phyloP scores from a whole-genome alignment of 2,113 vertebrate genomes.

The Menura novaehollandiae region DNA sequence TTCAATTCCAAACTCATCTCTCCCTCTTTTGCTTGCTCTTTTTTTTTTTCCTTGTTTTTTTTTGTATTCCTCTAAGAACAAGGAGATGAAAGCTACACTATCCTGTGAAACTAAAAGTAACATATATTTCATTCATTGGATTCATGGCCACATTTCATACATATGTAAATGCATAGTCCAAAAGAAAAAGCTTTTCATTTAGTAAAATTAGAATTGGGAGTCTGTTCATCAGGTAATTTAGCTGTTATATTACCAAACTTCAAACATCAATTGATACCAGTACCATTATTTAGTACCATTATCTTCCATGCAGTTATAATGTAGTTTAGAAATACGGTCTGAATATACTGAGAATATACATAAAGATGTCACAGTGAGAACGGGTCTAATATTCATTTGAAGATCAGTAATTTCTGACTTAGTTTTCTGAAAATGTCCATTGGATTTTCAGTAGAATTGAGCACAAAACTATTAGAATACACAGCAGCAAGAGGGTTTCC shows the following conservation, averaged over 20 bases:
- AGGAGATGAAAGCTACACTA: background rate
- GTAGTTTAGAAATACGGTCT: background rate
- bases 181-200: background rate
- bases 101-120: background rate
- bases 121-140: background rate
- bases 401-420: background rate
- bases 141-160: background rate
- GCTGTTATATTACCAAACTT: background rate
- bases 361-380: background rate
- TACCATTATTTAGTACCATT: background rate
- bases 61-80: background rate
- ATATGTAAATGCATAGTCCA: background rate
- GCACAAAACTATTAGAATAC: background rate
- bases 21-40: background rate
- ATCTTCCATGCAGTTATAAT: background rate
- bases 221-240: background rate
- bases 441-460: background rate
- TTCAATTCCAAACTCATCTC: background rate
- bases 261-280: background rate
- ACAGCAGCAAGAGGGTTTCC: background rate
- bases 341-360: background rate
- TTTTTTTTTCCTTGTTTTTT: background rate
- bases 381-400: background rate
- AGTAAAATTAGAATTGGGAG: background rate
- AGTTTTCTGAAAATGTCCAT: background rate